phyloP scores from a whole-genome alignment of 2,113 vertebrate species.

The Tragelaphus imberbis region DNA sequence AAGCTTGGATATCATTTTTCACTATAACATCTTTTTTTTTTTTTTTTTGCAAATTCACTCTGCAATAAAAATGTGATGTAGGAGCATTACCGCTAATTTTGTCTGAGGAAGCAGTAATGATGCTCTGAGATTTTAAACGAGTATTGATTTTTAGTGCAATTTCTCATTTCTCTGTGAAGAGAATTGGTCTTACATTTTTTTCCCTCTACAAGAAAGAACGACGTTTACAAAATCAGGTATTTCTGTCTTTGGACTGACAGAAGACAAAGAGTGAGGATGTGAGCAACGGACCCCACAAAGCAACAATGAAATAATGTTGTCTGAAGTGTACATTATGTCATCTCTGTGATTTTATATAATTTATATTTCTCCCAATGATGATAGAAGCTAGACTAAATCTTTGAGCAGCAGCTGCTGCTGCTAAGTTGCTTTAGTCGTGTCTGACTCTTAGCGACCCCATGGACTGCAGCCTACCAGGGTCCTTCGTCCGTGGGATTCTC shows the following conservation, averaged over 20 bases:
- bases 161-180: constrained; percentile 24
- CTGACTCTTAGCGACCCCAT: too few relatives aligned
- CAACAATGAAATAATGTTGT: background rate
- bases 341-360: background rate
- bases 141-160: constrained; percentile 42
- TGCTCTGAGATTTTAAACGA: background rate
- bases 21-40: background rate
- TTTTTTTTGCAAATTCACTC: constrained; percentile 20
- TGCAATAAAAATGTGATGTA: constrained; percentile 6
- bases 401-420: background rate
- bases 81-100: constrained; percentile 32
- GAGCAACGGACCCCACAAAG: background rate
- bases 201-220: background rate
- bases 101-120: constrained; percentile 46
- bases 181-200: constrained; percentile 17
- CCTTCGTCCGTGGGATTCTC: too few relatives aligned
- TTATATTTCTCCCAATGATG: background rate
- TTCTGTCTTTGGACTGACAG: background rate
- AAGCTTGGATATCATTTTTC: constrained; percentile 15
- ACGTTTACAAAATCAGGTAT: background rate
- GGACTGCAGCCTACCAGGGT: too few relatives aligned
- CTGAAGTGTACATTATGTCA: background rate
- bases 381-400: background rate
- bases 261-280: background rate
- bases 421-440: fast-evolving